Percentiles rank a stretch among this genome's conserved stretches.
Conservation (phyloP, 2,113 vertebrate species). For the Oostethus manadensis region DNA sequence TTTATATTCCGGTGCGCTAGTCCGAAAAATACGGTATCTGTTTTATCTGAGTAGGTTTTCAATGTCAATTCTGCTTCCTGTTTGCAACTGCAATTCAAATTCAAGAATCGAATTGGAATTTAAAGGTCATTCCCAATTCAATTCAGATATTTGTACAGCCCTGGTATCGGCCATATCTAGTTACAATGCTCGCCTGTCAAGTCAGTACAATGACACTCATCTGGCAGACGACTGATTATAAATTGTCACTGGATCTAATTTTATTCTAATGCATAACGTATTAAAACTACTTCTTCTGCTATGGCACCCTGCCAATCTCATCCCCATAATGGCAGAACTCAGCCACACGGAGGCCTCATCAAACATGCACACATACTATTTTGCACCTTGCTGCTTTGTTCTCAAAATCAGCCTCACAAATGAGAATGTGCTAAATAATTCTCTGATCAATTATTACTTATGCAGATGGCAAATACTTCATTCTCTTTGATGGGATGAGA, state of each 20-base stretch:
- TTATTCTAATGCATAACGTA: constrained; percentile 70
- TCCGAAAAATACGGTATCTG: too few species aligned
- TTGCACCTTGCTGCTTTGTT: constrained; percentile 55
- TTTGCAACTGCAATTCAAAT: too few species aligned
- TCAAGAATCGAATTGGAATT: too few species aligned
- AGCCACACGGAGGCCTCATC: constrained; percentile 40
- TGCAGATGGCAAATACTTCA: constrained; percentile 42
- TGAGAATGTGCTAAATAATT: constrained; percentile 56
- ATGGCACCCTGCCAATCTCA: constrained; percentile 66
- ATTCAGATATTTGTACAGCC: constrained; percentile 30
- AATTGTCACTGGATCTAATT: constrained; percentile 69
- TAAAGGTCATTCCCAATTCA: too few species aligned
- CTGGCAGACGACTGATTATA: constrained; percentile 64
- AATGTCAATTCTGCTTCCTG: too few species aligned
- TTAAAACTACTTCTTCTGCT: constrained; percentile 59
- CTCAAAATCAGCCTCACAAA: constrained; percentile 33
- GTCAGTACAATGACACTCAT: constrained; percentile 49
- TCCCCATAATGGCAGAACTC: constrained; percentile 44
- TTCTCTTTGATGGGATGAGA: constrained; percentile 48
- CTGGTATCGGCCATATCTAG: constrained; percentile 13
- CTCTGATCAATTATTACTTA: constrained; percentile 57
- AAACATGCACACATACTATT: constrained; percentile 65
- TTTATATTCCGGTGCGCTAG: too few species aligned
- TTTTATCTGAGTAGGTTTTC: too few species aligned
- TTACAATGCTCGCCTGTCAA: constrained; percentile 48